Percentiles rank a stretch among this genome's conserved stretches.
Evolutionary conservation across 2,888 invertebrate genomes (phyloP).

Genomic region (Callinectes sapidus): DNA sequence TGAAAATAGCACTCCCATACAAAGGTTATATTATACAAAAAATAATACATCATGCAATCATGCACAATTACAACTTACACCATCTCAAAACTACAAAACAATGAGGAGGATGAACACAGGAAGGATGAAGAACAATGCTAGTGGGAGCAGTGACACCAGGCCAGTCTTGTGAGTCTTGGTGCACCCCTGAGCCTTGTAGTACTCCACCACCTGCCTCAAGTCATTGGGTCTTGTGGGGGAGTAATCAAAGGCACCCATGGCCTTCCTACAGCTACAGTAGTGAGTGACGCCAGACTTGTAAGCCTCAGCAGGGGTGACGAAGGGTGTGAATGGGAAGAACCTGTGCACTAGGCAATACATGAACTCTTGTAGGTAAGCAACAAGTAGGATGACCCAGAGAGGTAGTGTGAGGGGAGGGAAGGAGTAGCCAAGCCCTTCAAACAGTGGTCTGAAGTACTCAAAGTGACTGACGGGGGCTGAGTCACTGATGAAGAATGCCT

Average conservation of each 20-base stretch:
- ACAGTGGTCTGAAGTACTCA: slow-evolving; percentile 50
- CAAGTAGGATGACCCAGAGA: slow-evolving; percentile 32
- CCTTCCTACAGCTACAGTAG: slow-evolving; percentile 48
- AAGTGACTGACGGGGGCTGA: slow-evolving; percentile 41
- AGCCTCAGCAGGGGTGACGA: slow-evolving; percentile 47
- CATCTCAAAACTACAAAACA: neutral
- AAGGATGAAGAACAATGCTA: neutral
- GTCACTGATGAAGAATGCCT: slow-evolving; percentile 57
- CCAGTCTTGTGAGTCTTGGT: neutral
- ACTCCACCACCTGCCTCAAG: slow-evolving; percentile 44
- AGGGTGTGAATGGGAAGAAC: slow-evolving; percentile 43
- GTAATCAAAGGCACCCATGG: slow-evolving; percentile 33
- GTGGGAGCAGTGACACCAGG: neutral
- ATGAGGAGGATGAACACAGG: neutral
- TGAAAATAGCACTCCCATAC: neutral
- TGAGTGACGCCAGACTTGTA: slow-evolving; percentile 46
- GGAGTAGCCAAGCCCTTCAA: slow-evolving; percentile 42
- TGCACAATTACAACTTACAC: neutral
- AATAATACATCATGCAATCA: neutral
- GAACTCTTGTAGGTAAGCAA: slow-evolving; percentile 39
- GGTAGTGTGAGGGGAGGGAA: slow-evolving; percentile 43
- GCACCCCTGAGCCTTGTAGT: neutral
- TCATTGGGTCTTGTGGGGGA: slow-evolving; percentile 51
- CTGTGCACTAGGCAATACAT: slow-evolving; percentile 34
- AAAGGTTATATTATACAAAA: neutral